A percentile compares a stretch with the other conserved stretches of the same genome.
phyloP scores from a whole-genome alignment of 2,113 vertebrate genomes.

The Microcebus lehilahytsara region DNA sequence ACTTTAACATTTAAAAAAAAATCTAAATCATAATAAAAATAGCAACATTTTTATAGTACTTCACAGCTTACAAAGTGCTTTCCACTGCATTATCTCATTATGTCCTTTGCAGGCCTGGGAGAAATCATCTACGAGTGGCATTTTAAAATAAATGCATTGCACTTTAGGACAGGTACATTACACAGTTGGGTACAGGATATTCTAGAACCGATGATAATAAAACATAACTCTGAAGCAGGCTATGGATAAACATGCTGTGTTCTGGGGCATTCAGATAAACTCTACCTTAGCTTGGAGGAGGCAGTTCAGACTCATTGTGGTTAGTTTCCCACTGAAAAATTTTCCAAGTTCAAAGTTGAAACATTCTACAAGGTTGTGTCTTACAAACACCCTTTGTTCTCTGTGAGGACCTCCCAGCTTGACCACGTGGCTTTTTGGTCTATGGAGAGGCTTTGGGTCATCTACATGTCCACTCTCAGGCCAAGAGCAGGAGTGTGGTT shows the following conservation, averaged over 20 bases:
- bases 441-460: background rate
- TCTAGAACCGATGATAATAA: background rate
- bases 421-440: background rate
- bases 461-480: background rate
- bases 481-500: background rate
- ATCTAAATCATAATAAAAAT: conserved; percentile 55
- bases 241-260: background rate
- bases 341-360: background rate
- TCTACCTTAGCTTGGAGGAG: background rate
- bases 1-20: conserved; percentile 36
- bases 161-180: conserved; percentile 52
- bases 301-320: background rate
- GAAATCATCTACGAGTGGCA: conserved; percentile 60
- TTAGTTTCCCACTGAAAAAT: background rate
- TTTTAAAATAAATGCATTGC: conserved; percentile 47
- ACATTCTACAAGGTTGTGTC: background rate
- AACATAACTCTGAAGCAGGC: background rate
- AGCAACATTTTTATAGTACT: conserved; percentile 42
- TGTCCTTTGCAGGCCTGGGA: conserved; percentile 43
- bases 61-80: conserved; percentile 56
- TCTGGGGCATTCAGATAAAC: background rate
- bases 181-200: conserved; percentile 33
- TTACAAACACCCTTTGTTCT: background rate
- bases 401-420: background rate
- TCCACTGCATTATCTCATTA: conserved; percentile 60